phyloP scores from a whole-genome alignment of 2,888 invertebrate genomes.

The Apotomis capreana region DNA sequence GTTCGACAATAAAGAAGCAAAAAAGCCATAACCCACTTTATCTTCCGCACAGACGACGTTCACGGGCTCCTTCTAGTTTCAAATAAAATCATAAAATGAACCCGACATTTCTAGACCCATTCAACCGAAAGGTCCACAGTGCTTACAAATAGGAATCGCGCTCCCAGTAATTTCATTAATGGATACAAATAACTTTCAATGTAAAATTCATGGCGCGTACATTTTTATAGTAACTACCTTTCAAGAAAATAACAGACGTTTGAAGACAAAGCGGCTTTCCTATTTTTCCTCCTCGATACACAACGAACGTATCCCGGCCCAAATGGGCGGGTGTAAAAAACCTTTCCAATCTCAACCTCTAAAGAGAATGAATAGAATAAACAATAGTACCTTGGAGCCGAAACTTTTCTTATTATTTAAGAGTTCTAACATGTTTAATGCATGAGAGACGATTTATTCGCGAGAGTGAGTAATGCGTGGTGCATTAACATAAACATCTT shows the following conservation, averaged over 20 bases:
- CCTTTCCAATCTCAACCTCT: constrained; percentile 79
- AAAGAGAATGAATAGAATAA: constrained; percentile 71
- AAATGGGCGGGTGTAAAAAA: constrained; percentile 74
- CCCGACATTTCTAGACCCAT: background rate
- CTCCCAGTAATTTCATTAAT: constrained; percentile 63
- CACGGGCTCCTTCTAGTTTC: too few relatives aligned
- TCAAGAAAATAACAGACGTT: constrained; percentile 76
- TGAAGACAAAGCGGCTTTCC: constrained; percentile 70
- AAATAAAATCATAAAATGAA: background rate
- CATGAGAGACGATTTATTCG: constrained; percentile 74
- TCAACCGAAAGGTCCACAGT: background rate
- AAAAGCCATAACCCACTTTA: too few relatives aligned
- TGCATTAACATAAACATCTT: constrained; percentile 68
- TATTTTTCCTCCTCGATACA: constrained; percentile 66
- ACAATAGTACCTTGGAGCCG: constrained; percentile 70
- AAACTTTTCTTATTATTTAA: constrained; percentile 80
- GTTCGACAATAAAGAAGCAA: too few relatives aligned
- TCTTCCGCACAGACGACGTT: too few relatives aligned
- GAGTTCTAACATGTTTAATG: constrained; percentile 76
- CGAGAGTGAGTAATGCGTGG: constrained; percentile 64
- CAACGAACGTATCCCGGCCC: constrained; percentile 68
- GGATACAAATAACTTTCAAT: constrained; percentile 69
- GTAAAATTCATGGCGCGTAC: constrained; percentile 74
- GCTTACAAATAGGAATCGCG: constrained; percentile 21
- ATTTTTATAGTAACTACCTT: constrained; percentile 72